A percentile compares a stretch with the other conserved stretches of the same genome.
phyloP scores from a whole-genome alignment of 2,888 invertebrate genomes.

The Lordiphosa andalusiaca region DNA sequence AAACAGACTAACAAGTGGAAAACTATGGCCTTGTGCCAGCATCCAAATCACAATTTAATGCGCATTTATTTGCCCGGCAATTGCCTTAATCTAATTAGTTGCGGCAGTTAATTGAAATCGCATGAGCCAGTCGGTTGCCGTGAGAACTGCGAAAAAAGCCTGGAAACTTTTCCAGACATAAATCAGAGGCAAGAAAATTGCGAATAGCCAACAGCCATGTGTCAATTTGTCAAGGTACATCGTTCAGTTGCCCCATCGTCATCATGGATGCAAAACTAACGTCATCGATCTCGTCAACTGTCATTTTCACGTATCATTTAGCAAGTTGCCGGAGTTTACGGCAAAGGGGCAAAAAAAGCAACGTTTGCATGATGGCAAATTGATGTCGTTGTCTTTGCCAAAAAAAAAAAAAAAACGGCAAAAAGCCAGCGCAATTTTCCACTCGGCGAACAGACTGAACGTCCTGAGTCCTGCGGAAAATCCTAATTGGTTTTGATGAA shows the following conservation, averaged over 20 bases:
- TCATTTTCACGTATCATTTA: constrained; percentile 80
- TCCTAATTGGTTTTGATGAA: constrained; percentile 79
- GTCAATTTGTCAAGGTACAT: constrained; percentile 74
- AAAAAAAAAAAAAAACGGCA: constrained; percentile 31
- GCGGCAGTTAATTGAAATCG: constrained; percentile 70
- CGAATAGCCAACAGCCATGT: constrained; percentile 55
- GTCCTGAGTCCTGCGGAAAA: constrained; percentile 63
- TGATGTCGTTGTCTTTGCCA: constrained; percentile 54
- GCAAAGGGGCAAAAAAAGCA: constrained; percentile 28
- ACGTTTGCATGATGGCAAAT: constrained; percentile 67
- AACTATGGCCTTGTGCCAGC: constrained; percentile 52
- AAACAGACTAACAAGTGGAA: constrained; percentile 48
- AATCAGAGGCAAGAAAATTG: constrained; percentile 54
- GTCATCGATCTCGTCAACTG: constrained; percentile 80
- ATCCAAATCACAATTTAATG: constrained; percentile 38
- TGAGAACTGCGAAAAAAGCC: constrained; percentile 32
- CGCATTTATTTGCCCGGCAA: constrained; percentile 44
- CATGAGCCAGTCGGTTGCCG: constrained; percentile 38
- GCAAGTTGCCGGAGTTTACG: constrained; percentile 63
- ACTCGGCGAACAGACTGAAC: constrained; percentile 43
- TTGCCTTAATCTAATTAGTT: constrained; percentile 65
- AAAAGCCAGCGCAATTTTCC: constrained; percentile 60
- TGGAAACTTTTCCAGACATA: constrained; percentile 34
- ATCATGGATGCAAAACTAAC: constrained; percentile 66
- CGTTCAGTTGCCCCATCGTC: constrained; percentile 52